Conservation (phyloP, 2,888 invertebrate species). For the Spilarctia lutea region DNA sequence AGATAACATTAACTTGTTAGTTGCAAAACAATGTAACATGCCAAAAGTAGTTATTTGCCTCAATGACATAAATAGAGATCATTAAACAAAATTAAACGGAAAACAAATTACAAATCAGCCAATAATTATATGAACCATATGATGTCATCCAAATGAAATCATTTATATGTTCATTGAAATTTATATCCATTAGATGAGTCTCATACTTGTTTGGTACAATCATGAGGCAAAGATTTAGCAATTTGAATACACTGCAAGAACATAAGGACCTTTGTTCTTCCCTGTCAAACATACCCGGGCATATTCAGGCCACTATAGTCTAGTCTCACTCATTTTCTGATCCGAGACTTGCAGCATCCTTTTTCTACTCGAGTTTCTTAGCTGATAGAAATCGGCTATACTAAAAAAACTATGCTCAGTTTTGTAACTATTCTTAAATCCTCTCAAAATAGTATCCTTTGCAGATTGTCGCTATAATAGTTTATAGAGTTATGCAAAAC, state of each 20-base stretch:
- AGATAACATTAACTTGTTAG: too few species aligned
- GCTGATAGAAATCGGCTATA: neutral
- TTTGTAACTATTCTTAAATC: neutral
- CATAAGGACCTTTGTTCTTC: neutral
- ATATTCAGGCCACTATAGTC: too few species aligned
- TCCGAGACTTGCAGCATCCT: too few species aligned
- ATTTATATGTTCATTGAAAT: conserved; percentile 18
- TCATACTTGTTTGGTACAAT: neutral
- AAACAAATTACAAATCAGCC: conserved; percentile 37
- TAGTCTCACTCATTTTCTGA: too few species aligned
- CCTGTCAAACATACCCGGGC: neutral
- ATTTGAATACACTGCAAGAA: neutral
- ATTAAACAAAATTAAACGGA: conserved; percentile 46
- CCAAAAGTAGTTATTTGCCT: conserved; percentile 2
- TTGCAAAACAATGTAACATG: conserved; percentile 1
- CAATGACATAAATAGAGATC: conserved; percentile 1
- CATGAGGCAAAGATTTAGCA: neutral
- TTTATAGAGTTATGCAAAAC: neutral
- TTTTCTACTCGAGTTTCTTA: too few species aligned
- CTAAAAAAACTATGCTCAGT: neutral
- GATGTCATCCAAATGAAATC: conserved; percentile 47
- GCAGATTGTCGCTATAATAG: neutral
- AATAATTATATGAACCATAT: conserved; percentile 36
- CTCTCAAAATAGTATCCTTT: neutral
- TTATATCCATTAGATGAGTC: neutral